Evolutionary conservation across 2,797 vertebrate genomes (phyloP), one percentile per base, ranked within the genome.

Genomic region (Syngnathus acus): DNA sequence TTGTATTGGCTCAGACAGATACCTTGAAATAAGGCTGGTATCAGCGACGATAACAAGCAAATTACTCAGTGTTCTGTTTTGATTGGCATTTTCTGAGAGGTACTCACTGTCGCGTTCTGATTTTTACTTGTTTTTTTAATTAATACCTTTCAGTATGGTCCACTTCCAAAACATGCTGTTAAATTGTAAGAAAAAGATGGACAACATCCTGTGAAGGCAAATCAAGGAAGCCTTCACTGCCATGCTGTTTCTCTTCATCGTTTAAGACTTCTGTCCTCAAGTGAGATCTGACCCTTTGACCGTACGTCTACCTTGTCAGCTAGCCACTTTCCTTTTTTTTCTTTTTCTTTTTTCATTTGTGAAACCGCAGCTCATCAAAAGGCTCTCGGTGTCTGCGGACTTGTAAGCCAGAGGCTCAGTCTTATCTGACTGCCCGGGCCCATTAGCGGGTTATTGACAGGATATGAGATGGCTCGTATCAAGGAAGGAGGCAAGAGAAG

Each of bases 391-490:
- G 72, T 79, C 68, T 75, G 50, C 72, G 65, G 68, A 45, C 71
- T 74, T 65, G 54, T 74, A 74, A 74, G 80, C 68, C 77, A 77
- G 71, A 79, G 66, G 62, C 70, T 78, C 51, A 65, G 72, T 75
- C 81, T 86, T 86, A 86, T 87, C 84, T 88, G 67, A 65, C 76
- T 59, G 65, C 78, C 60, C 21, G 60, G 85, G 76, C 77, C 87
- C 74, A 89, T 91, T 90, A 91, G 82, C 78, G 80, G 77, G 79
- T 88, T 88, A 89, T 87, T 88, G 89, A 89, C 65, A 57, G 81
- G 84, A 84, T 87, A 89, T 86, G 82, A 90, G 84, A 84, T 80
- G 69, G 77, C 71, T 63, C 72, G 74, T 69, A 72, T 81, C 77
- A 70, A 74, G 77, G 76, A 80, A 78, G 58, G 69, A 72, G 72